Base-by-base conservation (phyloP, 1,140 invertebrate species). In the Pseudoatta argentina region DNA sequence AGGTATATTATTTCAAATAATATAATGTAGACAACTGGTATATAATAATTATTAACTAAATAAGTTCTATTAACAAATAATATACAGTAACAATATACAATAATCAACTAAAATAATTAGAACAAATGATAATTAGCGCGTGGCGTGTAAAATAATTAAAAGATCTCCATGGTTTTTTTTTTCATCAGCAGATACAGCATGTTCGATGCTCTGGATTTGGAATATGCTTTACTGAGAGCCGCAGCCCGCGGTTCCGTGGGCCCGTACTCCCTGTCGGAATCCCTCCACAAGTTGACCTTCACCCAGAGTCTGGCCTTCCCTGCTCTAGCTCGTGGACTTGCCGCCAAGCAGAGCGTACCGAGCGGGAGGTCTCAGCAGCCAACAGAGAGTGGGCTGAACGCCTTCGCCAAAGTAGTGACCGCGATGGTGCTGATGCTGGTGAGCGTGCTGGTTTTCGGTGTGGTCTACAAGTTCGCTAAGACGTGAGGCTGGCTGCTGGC, bases 401-500 rank as follows among this genome's bases (percentile, higher is more conserved):
- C 96, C 57, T 97, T 97, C 91, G 97, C 97, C 57, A 97, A 97
- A 93, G 96, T 97, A 30, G 95, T 97, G 44, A 97, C 97, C 0
- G 97, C 97, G 7, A 94, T 97, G 6, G 96, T 97, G 1, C 93
- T 97, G 24, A 96, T 97, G 86, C 93, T 97, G 12, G 96, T 97
- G 30, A 97, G 97, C 89, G 96, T 97, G 66, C 95, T 97, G 91
- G 97, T 97, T 72, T 97, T 97, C 92, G 96, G 97, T 14, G 96
- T 97, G 2, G 97, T 97, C 30, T 97, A 97, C 92, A 97, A 97
- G 92, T 97, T 97, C 91, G 97, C 97, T 89, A 95, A 96, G 91
- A 97, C 97, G 96, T 97, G 97, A 97, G 97, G 97, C 63, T 97
- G 97, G 96, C 96, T 97, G 94, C 95, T 97, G 96, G 96, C 96